These are phyloP conservation scores for Pollenia angustigena DNA, from an alignment of 2,888 invertebrate genomes.

Conservation along the genomic window DNA sequence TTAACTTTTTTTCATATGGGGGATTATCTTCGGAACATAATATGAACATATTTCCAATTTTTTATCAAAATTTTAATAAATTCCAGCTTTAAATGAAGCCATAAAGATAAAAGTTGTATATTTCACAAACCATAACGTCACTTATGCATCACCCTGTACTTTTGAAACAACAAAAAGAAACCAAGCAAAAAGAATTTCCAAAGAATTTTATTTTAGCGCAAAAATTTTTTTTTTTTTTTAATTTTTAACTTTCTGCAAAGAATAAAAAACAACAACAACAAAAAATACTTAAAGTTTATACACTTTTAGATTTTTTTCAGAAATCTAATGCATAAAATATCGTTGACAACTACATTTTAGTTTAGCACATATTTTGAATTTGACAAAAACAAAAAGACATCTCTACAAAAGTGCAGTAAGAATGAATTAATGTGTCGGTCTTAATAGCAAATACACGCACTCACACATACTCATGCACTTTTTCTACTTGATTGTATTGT, in stretches of 20 bases:
- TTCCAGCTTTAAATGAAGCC: too few relatives aligned
- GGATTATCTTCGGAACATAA: too few relatives aligned
- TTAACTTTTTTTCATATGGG: too few relatives aligned
- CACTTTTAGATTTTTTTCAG: neutral
- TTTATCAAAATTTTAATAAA: too few relatives aligned
- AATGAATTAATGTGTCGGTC: slow-evolving; percentile 1
- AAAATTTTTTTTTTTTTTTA: slow-evolving; percentile 3
- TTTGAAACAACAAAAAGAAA: neutral
- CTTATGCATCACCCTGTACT: neutral
- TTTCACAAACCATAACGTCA: too few relatives aligned
- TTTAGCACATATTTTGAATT: slow-evolving; percentile 58
- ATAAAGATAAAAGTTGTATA: too few relatives aligned
- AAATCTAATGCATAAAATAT: slow-evolving; percentile 53
- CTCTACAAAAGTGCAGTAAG: neutral
- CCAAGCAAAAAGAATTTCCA: neutral
- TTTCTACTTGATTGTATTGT: neutral
- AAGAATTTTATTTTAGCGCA: slow-evolving; percentile 33
- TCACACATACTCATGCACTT: neutral
- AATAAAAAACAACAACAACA: too few relatives aligned
- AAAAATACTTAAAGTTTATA: neutral
- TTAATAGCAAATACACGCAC: neutral
- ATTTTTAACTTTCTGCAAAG: neutral
- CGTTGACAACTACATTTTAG: slow-evolving; percentile 51
- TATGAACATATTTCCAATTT: too few relatives aligned
- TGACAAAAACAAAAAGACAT: slow-evolving; percentile 2